phyloP scores from a whole-genome alignment of 2,113 vertebrate species.

The Deroptyus accipitrinus region DNA sequence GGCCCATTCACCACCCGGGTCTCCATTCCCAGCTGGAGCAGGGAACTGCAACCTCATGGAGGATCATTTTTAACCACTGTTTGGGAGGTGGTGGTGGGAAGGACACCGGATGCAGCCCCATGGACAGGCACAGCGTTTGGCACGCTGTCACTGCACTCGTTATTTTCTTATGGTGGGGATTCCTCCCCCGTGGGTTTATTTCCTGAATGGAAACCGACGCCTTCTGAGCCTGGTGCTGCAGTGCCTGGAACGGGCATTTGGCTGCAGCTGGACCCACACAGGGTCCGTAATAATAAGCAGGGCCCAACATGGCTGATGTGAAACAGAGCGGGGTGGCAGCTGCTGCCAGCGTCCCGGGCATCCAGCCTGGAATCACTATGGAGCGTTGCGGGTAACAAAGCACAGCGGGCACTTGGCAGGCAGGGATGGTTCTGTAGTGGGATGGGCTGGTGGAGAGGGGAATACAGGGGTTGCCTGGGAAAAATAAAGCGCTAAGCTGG shows the following conservation, averaged over 20 bases:
- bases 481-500: background rate
- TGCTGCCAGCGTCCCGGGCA: accelerated
- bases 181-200: background rate
- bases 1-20: background rate
- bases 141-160: background rate
- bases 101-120: background rate
- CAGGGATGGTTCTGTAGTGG: accelerated
- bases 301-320: accelerated
- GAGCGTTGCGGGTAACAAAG: background rate
- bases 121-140: accelerated
- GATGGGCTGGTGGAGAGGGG: background rate
- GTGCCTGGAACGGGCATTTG: background rate
- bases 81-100: background rate
- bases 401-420: background rate
- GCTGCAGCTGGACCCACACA: accelerated
- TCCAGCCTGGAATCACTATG: accelerated
- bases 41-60: background rate
- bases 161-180: background rate
- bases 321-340: accelerated
- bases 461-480: background rate
- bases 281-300: background rate
- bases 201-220: background rate
- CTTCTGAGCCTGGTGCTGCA: accelerated
- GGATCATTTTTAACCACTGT: background rate
- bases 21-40: background rate